Base-by-base conservation (phyloP, 1,140 invertebrate genomes). In the Aphelinus atriplicis region DNA sequence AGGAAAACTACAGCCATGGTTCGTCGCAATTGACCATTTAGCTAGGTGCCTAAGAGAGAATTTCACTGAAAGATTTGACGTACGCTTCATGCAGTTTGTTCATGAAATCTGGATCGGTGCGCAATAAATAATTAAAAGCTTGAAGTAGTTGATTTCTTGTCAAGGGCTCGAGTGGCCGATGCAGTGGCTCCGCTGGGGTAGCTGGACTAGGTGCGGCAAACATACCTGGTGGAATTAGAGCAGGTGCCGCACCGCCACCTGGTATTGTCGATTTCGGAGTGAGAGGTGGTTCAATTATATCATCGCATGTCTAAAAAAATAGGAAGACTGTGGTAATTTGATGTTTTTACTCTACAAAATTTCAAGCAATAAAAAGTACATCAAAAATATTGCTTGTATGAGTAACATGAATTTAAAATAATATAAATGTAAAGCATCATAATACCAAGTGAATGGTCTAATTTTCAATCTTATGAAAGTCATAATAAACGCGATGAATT, bases 61-160 rank as follows among this genome's bases (percentile, higher is more conserved):
- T 92, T 83, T 94, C 92, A 80, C 92, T 90, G 81, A 94, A 94
- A 9, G 94, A 95, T 86, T 95, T 95, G 0, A 96, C 92, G 84
- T 97, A 97, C 64, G 95, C 95, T 88, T 96, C 95, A 85, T 97
- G 95, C 70, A 97, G 88, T 86, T 95, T 95, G 79, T 92, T 93
- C 6, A 96, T 91, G 88, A 97, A 97, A 78, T 95, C 93, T 7
- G 93, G 88, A 86, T 97, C 95, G 86, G 94, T 95, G 87, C 95
- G 94, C 47, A 97, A 89, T 68, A 97, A 89, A 88, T 96, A 95
- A 80, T 93, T 92, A 76, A 97, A 92, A 64, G 95, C 95, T 88
- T 97, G 95, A 56, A 95, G 91, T 62, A 97, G 89, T 82, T 97
- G 96, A 83, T 95, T 94, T 84, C 92, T 92, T 42, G 95, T 96